phyloP scores from a whole-genome alignment of 2,113 vertebrate genomes.

The Psammodynastes pulverulentus region DNA sequence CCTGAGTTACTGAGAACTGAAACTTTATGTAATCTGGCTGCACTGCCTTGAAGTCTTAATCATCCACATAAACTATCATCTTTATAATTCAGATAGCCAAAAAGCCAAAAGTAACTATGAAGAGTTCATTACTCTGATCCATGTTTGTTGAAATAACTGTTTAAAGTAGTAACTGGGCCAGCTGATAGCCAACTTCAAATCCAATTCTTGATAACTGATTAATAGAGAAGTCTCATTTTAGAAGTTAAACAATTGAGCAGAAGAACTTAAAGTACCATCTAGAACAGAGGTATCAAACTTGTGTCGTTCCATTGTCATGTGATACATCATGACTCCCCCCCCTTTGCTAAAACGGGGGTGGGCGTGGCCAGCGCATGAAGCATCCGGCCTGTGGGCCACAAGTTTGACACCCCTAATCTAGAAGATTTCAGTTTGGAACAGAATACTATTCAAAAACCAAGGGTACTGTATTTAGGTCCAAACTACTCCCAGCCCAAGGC shows the following conservation, averaged over 20 bases:
- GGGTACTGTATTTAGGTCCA: not conserved
- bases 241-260: not conserved
- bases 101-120: not conserved
- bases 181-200: not conserved
- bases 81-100: not conserved
- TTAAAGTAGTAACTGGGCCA: not conserved
- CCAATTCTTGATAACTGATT: not conserved
- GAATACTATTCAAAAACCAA: not conserved
- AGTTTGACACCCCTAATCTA: not conserved
- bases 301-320: too few relatives aligned
- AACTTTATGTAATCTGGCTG: not conserved
- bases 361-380: too few relatives aligned
- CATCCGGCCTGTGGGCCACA: too few relatives aligned
- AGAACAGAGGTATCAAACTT: not conserved
- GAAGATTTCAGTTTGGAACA: not conserved
- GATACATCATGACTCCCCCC: too few relatives aligned
- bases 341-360: too few relatives aligned
- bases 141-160: not conserved
- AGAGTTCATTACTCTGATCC: not conserved
- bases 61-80: not conserved
- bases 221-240: not conserved
- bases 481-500: not conserved
- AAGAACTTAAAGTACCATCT: not conserved
- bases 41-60: not conserved
- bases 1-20: not conserved